Percentiles rank a stretch among this genome's conserved stretches.
Evolutionary conservation across 2,888 invertebrate genomes (phyloP).

Genomic region (Drosophila peninsularis): DNA sequence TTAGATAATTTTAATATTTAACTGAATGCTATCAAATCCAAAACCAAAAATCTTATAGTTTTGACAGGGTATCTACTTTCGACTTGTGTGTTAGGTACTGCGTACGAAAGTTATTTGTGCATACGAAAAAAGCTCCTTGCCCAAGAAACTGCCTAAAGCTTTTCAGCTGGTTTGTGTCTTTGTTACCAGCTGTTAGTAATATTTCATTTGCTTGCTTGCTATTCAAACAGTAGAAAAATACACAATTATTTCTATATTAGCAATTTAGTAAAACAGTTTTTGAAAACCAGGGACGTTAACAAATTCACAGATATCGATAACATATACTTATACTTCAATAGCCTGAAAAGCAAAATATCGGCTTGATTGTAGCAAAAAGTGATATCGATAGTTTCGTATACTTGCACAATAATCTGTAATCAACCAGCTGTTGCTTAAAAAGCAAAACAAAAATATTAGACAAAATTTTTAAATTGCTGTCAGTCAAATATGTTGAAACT

Average conservation of each 20-base stretch:
- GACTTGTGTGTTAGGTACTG: background rate
- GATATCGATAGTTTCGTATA: background rate
- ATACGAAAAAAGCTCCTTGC: background rate
- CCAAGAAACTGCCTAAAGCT: conserved; percentile 1
- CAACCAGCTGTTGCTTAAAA: conserved; percentile 35
- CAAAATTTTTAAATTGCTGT: conserved; percentile 12
- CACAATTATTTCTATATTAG: background rate
- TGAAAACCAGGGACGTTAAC: conserved; percentile 10
- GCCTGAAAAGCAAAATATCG: background rate
- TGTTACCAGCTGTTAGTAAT: background rate
- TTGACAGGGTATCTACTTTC: background rate
- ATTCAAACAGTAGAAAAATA: background rate
- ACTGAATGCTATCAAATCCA: background rate
- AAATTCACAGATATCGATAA: background rate
- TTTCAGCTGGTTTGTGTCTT: background rate
- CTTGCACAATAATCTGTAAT: conserved; percentile 11
- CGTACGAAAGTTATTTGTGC: background rate
- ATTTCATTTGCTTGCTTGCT: background rate
- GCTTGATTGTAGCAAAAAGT: background rate
- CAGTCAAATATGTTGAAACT: conserved; percentile 38
- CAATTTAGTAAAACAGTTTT: background rate
- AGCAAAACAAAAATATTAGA: conserved; percentile 17
- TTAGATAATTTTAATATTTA: background rate
- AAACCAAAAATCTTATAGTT: background rate
- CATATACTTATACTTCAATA: background rate